A percentile compares a stretch with the other conserved stretches of the same genome.
phyloP scores from a whole-genome alignment of 1,140 invertebrate genomes.

The Venustaconcha ellipsiformis region DNA sequence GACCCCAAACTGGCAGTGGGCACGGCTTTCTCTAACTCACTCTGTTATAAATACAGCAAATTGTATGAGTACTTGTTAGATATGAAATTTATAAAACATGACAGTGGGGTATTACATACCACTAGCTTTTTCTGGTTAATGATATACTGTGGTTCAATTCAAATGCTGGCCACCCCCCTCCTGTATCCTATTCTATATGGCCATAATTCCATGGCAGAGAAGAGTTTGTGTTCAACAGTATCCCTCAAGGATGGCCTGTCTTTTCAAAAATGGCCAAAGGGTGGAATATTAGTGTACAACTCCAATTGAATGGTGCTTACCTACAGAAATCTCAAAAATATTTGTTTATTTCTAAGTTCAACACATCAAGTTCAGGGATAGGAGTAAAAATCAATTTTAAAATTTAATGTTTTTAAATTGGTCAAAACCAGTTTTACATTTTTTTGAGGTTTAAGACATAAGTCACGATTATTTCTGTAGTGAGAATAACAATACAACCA shows the following conservation, averaged over 20 bases:
- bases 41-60: constrained; percentile 64
- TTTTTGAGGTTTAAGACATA: too few relatives aligned
- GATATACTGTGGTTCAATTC: background rate
- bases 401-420: too few relatives aligned
- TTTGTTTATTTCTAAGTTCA: background rate
- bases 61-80: background rate
- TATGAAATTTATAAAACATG: background rate
- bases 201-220: too few relatives aligned
- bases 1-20: constrained; percentile 65
- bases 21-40: constrained; percentile 67
- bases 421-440: too few relatives aligned
- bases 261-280: background rate
- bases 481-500: too few relatives aligned
- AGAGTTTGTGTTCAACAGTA: too few relatives aligned
- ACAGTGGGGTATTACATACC: background rate
- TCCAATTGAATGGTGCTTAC: background rate
- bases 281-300: too few relatives aligned
- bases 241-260: background rate
- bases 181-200: too few relatives aligned
- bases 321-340: background rate
- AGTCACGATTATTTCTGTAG: too few relatives aligned
- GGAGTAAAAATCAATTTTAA: too few relatives aligned
- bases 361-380: too few relatives aligned
- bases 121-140: background rate
- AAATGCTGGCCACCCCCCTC: too few relatives aligned